phyloP scores from a whole-genome alignment of 2,113 vertebrate species.

The Pachycephala philippinensis region DNA sequence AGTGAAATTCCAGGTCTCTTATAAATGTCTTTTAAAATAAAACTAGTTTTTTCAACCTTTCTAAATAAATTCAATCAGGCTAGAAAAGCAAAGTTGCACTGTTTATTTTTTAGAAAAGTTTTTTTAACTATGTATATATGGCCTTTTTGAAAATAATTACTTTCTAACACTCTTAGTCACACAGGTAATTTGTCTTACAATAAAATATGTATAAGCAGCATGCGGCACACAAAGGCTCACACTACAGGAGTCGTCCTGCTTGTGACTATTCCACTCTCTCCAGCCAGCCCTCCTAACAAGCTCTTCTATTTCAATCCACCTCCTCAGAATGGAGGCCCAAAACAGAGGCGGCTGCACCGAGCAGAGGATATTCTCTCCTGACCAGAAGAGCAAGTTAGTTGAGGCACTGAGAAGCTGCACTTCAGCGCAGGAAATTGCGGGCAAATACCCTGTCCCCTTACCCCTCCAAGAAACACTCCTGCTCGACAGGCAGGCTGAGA shows the following conservation, averaged over 20 bases:
- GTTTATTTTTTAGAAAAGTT: neutral
- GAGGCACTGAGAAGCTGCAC: neutral
- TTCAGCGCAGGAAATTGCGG: neutral
- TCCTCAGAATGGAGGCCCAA: neutral
- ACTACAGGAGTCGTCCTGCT: neutral
- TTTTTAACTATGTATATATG: neutral
- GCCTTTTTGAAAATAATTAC: conserved; percentile 23
- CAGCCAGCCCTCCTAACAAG: neutral
- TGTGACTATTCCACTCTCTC: neutral
- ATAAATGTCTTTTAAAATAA: conserved; percentile 25
- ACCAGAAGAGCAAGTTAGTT: neutral
- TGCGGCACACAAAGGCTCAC: neutral
- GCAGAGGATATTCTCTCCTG: neutral
- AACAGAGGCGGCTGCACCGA: fast-evolving
- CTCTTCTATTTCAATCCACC: neutral
- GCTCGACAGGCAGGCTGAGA: neutral
- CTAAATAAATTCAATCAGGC: neutral
- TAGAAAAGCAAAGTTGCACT: neutral
- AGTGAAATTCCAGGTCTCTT: conserved; percentile 31
- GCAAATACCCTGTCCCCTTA: neutral
- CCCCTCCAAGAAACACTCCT: neutral
- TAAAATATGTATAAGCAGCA: neutral
- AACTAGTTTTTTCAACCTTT: neutral
- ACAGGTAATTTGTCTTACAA: conserved; percentile 13
- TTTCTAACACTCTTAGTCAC: neutral